Evolutionary conservation across 2,797 vertebrate genomes (phyloP).

Genomic region (Anabacerthia variegaticeps): DNA sequence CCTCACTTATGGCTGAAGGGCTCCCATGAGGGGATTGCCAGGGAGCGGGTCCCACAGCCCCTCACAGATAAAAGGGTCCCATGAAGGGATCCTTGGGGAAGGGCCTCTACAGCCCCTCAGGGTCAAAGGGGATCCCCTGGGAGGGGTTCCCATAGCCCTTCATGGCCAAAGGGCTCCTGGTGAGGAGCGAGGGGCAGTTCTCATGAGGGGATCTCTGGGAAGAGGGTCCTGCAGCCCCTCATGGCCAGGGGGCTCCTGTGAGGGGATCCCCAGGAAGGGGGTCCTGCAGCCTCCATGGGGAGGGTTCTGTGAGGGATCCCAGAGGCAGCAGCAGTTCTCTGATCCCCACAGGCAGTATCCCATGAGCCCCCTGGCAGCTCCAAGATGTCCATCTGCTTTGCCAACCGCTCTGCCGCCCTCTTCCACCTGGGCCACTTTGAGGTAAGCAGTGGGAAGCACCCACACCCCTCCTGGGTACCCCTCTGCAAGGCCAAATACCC

Average conservation of each 20-base stretch:
- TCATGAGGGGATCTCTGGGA: too few species aligned
- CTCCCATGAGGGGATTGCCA: background rate
- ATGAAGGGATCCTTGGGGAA: background rate
- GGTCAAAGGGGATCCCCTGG: background rate
- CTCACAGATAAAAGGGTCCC: background rate
- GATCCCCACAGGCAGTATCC: slow-evolving; percentile 82
- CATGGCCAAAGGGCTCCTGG: background rate
- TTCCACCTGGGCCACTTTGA: slow-evolving; percentile 83
- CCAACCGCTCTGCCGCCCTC: slow-evolving; percentile 92
- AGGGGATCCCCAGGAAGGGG: background rate
- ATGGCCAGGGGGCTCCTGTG: background rate
- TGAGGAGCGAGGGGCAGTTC: too few species aligned
- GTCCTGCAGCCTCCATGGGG: background rate
- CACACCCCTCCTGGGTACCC: background rate
- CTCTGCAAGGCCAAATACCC: background rate
- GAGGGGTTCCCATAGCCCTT: background rate
- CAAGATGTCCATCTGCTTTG: slow-evolving; percentile 87
- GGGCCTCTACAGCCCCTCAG: background rate
- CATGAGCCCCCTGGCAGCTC: slow-evolving; percentile 78
- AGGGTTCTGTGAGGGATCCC: background rate
- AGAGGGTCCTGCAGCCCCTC: background rate
- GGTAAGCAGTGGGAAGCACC: slow-evolving; percentile 75
- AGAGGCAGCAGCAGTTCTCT: background rate
- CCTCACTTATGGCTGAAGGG: too few species aligned
- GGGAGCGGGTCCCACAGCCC: background rate